Percentiles rank a stretch among this genome's conserved stretches.
Conservation (phyloP, 2,888 invertebrate genomes). For the Microctonus brassicae region DNA sequence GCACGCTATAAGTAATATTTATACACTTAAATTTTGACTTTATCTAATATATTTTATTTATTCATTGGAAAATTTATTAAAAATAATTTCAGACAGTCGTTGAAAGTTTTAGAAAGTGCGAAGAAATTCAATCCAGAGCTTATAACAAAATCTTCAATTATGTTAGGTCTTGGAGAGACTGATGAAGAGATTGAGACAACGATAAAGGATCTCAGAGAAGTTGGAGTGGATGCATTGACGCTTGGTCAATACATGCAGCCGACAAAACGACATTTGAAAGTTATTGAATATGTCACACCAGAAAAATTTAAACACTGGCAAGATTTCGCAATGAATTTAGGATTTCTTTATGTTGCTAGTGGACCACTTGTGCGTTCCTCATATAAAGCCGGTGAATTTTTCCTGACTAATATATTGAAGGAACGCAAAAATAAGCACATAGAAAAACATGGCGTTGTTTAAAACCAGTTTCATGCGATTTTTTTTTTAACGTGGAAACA, state of each 20-base stretch:
- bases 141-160: slow-evolving; percentile 97
- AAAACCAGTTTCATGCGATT: slow-evolving; percentile 4
- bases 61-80: slow-evolving; percentile 26
- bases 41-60: background rate
- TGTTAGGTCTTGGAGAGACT: slow-evolving; percentile 95
- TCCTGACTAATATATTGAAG: slow-evolving; percentile 84
- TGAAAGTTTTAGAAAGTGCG: slow-evolving; percentile 84
- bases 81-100: slow-evolving; percentile 78
- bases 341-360: slow-evolving; percentile 97
- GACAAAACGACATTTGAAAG: slow-evolving; percentile 93
- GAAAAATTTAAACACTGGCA: slow-evolving; percentile 93
- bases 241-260: slow-evolving; percentile 99
- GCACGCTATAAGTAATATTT: slow-evolving; percentile 83
- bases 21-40: background rate
- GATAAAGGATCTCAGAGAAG: slow-evolving; percentile 84
- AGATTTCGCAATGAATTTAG: slow-evolving; percentile 82
- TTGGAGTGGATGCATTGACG: slow-evolving; percentile 94
- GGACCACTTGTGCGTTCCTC: slow-evolving; percentile 97
- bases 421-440: slow-evolving; percentile 51
- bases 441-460: slow-evolving; percentile 30
- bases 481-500: background rate
- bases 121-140: slow-evolving; percentile 85
- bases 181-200: slow-evolving; percentile 90
- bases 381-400: slow-evolving; percentile 97
- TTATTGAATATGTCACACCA: slow-evolving; percentile 96